Base-by-base conservation (phyloP, 2,888 invertebrate genomes). In the Cerastoderma edule region DNA sequence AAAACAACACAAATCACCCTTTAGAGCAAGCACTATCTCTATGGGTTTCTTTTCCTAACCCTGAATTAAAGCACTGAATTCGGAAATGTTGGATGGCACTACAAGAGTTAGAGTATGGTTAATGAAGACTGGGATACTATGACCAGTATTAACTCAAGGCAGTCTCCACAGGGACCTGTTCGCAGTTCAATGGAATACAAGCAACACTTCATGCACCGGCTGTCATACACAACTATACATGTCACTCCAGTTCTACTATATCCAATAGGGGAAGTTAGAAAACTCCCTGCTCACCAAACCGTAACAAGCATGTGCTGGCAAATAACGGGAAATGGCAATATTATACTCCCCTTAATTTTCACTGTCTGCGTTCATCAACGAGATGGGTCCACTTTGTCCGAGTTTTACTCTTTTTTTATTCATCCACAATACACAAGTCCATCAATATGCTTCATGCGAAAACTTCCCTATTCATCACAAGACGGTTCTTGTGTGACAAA, bases 151-250 rank as follows among this genome's bases (percentile, higher is more conserved):
- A n/a, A n/a, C 60, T 39, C 60, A 50, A 30, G 54, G 63, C 53
- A 70, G 27, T 72, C 69, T 66, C 81, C 66, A 54, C 19, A 57
- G 76, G 75, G 78, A 81, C 75, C 19, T 22, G 8, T 35, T 39
- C 32, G 32, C 19, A 30, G 78, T 68, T 78, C 76, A 78, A 81
- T 81, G 75, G 57, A 73, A 75, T 73, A 73, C 69, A 67, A 57
- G 53, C 71, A 67, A 73, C 75, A 71, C 71, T 75, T 81, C 81
- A 81, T 75, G 76, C 78, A 63, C 68, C 50, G 63, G 22, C 78
- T 67, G 54, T 72, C 68, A 60, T 65, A 70, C 69, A 72, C 63
- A 27, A 71, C 54, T 64, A 44, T 68, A 68, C 68, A 68, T 68
- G 73, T 60, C 19, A 24, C 60, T 39, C 60, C 46, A 22, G 39